Conservation (phyloP, 2,113 vertebrate species). For the Mystacornis crossleyi region DNA sequence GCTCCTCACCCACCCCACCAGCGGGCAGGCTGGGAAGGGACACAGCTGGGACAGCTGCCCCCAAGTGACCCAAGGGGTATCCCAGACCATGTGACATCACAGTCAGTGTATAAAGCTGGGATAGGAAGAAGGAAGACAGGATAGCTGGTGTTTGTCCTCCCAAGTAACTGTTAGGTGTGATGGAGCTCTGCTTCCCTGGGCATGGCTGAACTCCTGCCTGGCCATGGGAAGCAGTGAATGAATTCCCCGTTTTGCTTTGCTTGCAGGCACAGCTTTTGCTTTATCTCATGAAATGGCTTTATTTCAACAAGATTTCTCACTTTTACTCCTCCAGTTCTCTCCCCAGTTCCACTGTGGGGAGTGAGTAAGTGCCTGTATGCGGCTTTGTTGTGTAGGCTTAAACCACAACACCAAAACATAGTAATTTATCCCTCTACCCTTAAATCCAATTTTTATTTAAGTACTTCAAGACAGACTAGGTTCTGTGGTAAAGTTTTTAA, state of each 20-base stretch:
- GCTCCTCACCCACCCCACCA: not conserved
- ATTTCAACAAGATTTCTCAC: not conserved
- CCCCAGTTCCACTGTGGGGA: not conserved
- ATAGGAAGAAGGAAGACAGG: not conserved
- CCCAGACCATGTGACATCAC: not conserved
- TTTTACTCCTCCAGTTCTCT: not conserved
- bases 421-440: not conserved
- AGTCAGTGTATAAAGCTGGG: not conserved
- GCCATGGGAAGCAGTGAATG: not conserved
- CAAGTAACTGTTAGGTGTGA: rapidly evolving
- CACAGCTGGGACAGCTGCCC: not conserved
- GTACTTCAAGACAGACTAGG: not conserved
- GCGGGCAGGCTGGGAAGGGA: not conserved
- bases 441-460: not conserved
- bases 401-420: not conserved
- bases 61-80: not conserved
- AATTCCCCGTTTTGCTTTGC: not conserved
- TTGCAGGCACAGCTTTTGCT: not conserved
- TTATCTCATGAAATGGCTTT: not conserved
- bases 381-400: not conserved
- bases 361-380: rapidly evolving
- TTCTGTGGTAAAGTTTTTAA: not conserved
- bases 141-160: not conserved
- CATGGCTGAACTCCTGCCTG: not conserved
- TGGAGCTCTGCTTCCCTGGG: not conserved